These are phyloP conservation scores for Meandrusa payeni DNA, from an alignment of 2,888 invertebrate species.

Conservation along the genomic window DNA sequence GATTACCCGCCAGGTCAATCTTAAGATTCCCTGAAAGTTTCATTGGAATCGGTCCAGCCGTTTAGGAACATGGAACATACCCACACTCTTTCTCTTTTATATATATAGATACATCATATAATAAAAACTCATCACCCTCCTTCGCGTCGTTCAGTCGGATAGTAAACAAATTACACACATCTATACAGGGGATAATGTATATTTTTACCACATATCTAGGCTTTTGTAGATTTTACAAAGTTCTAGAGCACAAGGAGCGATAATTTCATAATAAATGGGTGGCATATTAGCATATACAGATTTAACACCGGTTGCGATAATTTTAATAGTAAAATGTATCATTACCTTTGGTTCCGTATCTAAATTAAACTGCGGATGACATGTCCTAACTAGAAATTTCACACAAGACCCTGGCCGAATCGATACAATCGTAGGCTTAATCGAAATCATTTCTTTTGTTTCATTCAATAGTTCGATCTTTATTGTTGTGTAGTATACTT, in stretches of 20 bases:
- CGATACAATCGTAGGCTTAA: slow-evolving; percentile 47
- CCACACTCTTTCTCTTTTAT: no score
- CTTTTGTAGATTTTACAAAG: slow-evolving; percentile 37
- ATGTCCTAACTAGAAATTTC: slow-evolving; percentile 44
- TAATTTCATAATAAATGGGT: slow-evolving; percentile 60
- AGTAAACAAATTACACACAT: no score
- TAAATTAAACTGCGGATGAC: slow-evolving; percentile 37
- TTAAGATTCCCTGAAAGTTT: no score
- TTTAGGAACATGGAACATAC: no score
- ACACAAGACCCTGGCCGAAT: slow-evolving; percentile 40
- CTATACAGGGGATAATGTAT: no score
- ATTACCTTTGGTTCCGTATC: slow-evolving; percentile 39
- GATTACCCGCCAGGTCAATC: no score
- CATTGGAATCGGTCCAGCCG: no score
- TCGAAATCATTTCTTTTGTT: slow-evolving; percentile 52
- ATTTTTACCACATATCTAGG: neutral
- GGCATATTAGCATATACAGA: slow-evolving; percentile 49
- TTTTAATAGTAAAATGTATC: slow-evolving; percentile 59
- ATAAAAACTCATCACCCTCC: no score
- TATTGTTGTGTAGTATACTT: slow-evolving; percentile 41
- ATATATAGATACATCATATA: no score
- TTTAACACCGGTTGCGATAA: slow-evolving; percentile 45
- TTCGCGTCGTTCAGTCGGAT: no score
- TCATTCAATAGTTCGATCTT: slow-evolving; percentile 53
- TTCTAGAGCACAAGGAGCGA: slow-evolving; percentile 49